phyloP scores from a whole-genome alignment of 2,888 invertebrate species.

The Synanthedon andrenaeformis region DNA sequence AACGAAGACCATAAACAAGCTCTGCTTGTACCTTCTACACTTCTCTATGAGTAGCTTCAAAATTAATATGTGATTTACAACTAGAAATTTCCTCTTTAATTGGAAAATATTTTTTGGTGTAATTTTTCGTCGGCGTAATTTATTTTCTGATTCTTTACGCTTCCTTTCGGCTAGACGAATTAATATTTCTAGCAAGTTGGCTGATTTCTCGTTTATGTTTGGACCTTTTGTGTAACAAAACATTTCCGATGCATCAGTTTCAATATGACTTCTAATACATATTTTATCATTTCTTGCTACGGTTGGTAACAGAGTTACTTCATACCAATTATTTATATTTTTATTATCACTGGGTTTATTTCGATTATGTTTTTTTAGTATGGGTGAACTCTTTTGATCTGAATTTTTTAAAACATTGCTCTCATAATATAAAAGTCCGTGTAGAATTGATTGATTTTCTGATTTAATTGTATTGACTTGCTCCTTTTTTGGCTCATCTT shows the following conservation, averaged over 20 bases:
- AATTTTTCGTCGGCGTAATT: neutral
- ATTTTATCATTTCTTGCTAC: conserved; percentile 19
- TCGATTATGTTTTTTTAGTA: no score
- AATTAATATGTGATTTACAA: neutral
- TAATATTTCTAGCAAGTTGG: conserved; percentile 25
- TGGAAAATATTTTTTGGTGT: neutral
- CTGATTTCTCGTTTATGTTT: conserved; percentile 22
- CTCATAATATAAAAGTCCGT: neutral
- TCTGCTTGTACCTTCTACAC: neutral
- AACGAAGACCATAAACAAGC: neutral
- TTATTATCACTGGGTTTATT: no score
- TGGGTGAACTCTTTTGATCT: no score
- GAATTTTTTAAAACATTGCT: neutral
- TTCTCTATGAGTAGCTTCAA: neutral
- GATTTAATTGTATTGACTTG: neutral
- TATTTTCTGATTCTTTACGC: neutral
- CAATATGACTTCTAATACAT: conserved; percentile 14
- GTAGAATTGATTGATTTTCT: neutral
- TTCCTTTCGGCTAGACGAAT: conserved; percentile 14
- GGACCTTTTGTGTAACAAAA: conserved; percentile 22
- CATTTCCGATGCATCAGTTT: conserved; percentile 13
- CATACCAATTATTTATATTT: neutral
- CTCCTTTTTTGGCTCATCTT: neutral
- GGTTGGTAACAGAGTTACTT: conserved; percentile 7
- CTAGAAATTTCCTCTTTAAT: neutral